Evolutionary conservation across 37 sponge, comb jelly and placozoan genomes (phyloP), one percentile per base, ranked within the genome.

Genomic region (Agelas oroides): DNA sequence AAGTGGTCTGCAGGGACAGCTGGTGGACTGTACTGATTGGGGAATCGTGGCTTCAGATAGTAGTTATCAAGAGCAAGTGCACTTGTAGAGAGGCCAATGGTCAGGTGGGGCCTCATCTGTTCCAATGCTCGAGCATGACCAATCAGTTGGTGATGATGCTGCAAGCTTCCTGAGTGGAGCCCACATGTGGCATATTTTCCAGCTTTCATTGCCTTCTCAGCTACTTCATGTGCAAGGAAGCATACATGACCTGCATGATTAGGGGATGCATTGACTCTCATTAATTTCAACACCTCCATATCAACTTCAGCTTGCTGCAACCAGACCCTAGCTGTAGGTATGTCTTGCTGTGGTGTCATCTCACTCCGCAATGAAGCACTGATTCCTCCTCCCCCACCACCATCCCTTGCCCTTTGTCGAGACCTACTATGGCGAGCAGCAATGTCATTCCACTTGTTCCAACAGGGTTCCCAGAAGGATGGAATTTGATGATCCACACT

Each of bases 151-250:
- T 75, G 28, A 35, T 84, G 85, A 35, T 21, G 0, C 41, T 16
- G 28, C 13, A 76, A 17, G n/a, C 24, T 52, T 30, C 1, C 57
- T 20, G 34, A 18, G 17, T 36, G 14, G 18, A 84, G 34, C 15
- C 85, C 85, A 63, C 64, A 64, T 28, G 53, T 55, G 38, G 46
- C 41, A 77, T 86, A 86, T 65, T 56, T 75, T 6, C 71, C 86
- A 38, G 77, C 86, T 53, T 86, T 86, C 25, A 86, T 70, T 31
- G 86, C 70, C 52, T 86, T 86, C 71, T 86, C 86, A 39, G 66
- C 71, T 52, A 77, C 78, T 86, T 86, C 71, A 57, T 86, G 86
- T 27, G 86, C 78, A 65, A 86, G 55, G 38, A 86, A 86, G 57
- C 75, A 70, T 11, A 78, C 61, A 20, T 77, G 38, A 31, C 71